phyloP scores from a whole-genome alignment of 2,888 invertebrate species.

The Diarsia dahlii region DNA sequence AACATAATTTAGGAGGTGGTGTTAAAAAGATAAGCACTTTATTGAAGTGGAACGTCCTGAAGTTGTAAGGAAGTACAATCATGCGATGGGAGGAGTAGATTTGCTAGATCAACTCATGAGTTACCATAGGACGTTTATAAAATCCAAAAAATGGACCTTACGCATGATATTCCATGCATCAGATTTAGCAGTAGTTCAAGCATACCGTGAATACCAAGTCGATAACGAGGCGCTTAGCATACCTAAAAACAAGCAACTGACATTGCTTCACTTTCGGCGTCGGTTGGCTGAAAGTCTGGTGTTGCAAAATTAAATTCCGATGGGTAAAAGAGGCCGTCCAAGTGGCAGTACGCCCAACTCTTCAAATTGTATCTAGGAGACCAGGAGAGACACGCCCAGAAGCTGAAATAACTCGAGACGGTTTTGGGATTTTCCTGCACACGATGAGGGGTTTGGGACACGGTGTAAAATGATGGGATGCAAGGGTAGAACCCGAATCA shows the following conservation, averaged over 20 bases:
- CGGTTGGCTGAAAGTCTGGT: not conserved
- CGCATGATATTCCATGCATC: not conserved
- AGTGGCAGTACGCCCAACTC: no score
- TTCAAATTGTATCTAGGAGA: no score
- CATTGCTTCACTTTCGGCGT: not conserved
- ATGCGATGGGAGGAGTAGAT: constrained; percentile 51
- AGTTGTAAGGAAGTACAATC: constrained; percentile 69
- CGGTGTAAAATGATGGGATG: no score
- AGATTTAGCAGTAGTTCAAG: not conserved
- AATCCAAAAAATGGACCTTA: constrained; percentile 68
- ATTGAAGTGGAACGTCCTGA: constrained; percentile 66
- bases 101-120: constrained; percentile 69
- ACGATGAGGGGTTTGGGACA: no score
- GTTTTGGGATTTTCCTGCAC: no score
- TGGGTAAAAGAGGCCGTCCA: no score
- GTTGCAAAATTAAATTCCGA: not conserved
- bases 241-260: not conserved
- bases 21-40: constrained; percentile 56
- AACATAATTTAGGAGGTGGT: constrained; percentile 59
- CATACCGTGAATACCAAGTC: not conserved
- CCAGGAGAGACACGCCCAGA: no score
- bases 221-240: not conserved
- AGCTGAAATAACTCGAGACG: no score
- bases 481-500: no score
- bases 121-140: constrained; percentile 70